phyloP scores from a whole-genome alignment of 2,888 invertebrate species.

The Noctua janthina region DNA sequence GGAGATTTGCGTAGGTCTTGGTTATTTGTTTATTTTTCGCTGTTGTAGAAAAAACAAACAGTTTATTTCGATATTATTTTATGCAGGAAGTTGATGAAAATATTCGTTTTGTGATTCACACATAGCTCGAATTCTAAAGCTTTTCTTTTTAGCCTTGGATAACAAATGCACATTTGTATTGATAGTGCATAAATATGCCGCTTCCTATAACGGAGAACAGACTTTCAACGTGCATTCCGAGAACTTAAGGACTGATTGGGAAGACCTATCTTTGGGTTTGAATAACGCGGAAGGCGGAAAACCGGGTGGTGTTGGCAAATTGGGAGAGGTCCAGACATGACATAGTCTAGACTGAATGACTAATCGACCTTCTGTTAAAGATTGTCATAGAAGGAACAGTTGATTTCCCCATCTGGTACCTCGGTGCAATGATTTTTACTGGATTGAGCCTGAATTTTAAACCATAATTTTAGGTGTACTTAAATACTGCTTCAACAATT shows the following conservation, averaged over 20 bases:
- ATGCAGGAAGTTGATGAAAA: constrained; percentile 12
- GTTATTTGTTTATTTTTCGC: constrained; percentile 38
- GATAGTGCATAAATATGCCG: constrained; percentile 31
- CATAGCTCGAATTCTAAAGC: constrained; percentile 36
- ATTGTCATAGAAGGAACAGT: background rate
- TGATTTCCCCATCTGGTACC: background rate
- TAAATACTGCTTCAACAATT: background rate
- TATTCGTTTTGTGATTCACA: constrained; percentile 24
- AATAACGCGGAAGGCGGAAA: constrained; percentile 41
- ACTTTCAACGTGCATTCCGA: constrained; percentile 28
- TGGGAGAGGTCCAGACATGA: constrained; percentile 43
- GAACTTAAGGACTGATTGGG: constrained; percentile 29
- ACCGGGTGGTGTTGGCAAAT: constrained; percentile 25
- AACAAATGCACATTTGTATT: constrained; percentile 45
- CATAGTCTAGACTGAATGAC: constrained; percentile 1
- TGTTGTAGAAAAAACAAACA: constrained; percentile 12
- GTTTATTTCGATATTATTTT: constrained; percentile 22
- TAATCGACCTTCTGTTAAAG: constrained; percentile 17
- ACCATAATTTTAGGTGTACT: background rate
- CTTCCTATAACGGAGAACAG: constrained; percentile 26
- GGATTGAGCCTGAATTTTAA: background rate
- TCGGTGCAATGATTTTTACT: background rate
- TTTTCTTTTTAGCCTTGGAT: constrained; percentile 26
- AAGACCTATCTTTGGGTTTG: constrained; percentile 21
- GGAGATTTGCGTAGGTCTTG: constrained; percentile 27